Percentiles rank a stretch among this genome's conserved stretches.
Evolutionary conservation across 2,113 vertebrate genomes (phyloP).

Genomic region (Alectura lathami): DNA sequence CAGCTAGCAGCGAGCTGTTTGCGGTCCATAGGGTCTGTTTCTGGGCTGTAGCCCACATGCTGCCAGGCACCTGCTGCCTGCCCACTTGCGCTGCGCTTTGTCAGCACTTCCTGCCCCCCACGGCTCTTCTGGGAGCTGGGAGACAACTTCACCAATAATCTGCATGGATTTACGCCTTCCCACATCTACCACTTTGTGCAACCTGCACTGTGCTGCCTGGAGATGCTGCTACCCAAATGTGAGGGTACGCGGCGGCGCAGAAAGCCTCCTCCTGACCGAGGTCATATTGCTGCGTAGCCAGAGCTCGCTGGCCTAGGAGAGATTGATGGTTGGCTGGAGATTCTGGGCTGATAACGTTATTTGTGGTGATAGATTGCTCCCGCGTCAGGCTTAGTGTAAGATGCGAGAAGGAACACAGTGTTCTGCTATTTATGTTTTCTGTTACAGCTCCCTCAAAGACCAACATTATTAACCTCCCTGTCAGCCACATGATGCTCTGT

Average conservation of each 20-base stretch:
- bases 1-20: not conserved
- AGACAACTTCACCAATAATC: not conserved
- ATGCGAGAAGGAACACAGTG: slow-evolving; percentile 57
- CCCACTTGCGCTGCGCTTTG: not conserved
- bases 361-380: slow-evolving; percentile 42
- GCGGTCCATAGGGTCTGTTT: not conserved
- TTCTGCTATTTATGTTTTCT: slow-evolving; percentile 73
- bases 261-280: not conserved
- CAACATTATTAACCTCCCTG: slow-evolving; percentile 42
- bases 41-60: not conserved
- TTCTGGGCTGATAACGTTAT: slow-evolving; percentile 50
- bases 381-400: not conserved
- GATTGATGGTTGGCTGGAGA: slow-evolving; percentile 43
- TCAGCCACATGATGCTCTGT: not conserved
- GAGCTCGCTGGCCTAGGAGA: not conserved
- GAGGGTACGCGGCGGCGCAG: not conserved
- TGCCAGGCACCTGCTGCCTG: accelerated
- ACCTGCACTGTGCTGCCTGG: not conserved
- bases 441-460: slow-evolving; percentile 32
- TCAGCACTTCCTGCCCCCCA: not conserved
- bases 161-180: not conserved
- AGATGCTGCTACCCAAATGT: not conserved
- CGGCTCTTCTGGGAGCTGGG: not conserved
- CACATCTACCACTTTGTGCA: accelerated
- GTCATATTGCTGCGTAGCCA: not conserved